phyloP scores from a whole-genome alignment of 2,888 invertebrate genomes.

The Tenthredo livida region DNA sequence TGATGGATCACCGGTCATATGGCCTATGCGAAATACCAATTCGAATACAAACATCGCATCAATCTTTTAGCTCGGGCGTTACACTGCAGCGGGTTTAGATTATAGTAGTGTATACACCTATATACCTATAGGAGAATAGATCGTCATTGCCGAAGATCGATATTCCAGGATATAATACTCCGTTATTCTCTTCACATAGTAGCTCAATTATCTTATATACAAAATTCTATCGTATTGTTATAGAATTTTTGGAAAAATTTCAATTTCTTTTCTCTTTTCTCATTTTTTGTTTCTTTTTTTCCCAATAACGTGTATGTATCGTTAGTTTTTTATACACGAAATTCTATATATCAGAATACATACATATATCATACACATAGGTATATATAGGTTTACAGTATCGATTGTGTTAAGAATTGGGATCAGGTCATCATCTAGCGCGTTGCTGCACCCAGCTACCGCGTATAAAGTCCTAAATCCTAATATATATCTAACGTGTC shows the following conservation, averaged over 20 bases:
- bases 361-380: too few species aligned
- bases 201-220: too few species aligned
- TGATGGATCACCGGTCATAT: not conserved
- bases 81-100: not conserved
- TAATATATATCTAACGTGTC: conserved; percentile 16
- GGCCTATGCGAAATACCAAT: not conserved
- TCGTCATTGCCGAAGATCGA: not conserved
- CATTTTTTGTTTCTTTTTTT: too few species aligned
- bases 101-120: not conserved
- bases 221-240: too few species aligned
- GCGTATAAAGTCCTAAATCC: not conserved
- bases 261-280: too few species aligned
- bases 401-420: not conserved
- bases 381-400: not conserved
- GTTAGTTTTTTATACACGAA: too few species aligned
- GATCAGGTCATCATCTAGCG: conserved; percentile 7
- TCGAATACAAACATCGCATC: conserved; percentile 14
- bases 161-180: not conserved
- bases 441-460: conserved; percentile 8
- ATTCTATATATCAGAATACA: not conserved
- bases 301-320: not conserved
- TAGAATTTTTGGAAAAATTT: too few species aligned
- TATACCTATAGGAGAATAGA: not conserved
- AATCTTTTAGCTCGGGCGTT: not conserved
- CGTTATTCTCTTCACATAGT: too few species aligned